These are phyloP conservation scores for Lepidurus arcticus DNA, from an alignment of 1,140 invertebrate genomes.

Conservation along the genomic window DNA sequence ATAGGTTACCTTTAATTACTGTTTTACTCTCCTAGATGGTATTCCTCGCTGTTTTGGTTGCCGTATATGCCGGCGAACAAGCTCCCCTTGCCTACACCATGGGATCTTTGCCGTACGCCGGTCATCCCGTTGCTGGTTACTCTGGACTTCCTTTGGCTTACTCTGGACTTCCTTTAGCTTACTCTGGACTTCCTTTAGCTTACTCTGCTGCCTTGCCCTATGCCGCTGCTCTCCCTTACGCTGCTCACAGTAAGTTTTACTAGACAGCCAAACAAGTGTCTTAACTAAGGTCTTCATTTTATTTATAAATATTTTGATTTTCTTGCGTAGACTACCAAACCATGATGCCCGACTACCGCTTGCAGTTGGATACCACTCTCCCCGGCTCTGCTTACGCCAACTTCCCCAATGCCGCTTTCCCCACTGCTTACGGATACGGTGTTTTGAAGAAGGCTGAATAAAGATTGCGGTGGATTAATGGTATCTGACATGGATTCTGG, in stretches of 20 bases:
- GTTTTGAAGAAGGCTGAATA: slow-evolving; percentile 26
- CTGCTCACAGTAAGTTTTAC: background rate
- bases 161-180: background rate
- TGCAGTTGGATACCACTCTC: slow-evolving; percentile 27
- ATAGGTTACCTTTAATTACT: background rate
- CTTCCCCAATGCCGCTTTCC: slow-evolving; percentile 23
- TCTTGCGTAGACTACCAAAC: background rate
- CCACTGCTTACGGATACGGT: slow-evolving; percentile 25
- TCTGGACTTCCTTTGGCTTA: background rate
- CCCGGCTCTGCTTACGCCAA: slow-evolving; percentile 24
- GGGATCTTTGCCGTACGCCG: background rate
- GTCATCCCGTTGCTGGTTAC: background rate
- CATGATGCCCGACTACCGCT: slow-evolving; percentile 7
- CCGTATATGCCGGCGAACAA: background rate
- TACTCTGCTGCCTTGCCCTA: background rate
- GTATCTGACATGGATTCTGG: slow-evolving; percentile 17
- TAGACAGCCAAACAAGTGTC: background rate
- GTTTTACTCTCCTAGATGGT: background rate
- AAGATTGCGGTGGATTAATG: background rate
- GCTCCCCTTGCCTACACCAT: background rate
- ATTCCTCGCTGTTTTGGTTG: background rate
- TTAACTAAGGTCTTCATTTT: background rate
- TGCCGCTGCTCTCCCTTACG: slow-evolving; percentile 10
- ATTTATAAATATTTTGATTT: background rate
- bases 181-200: background rate